These are phyloP conservation scores for Sarcoramphus papa DNA, from an alignment of 2,797 vertebrate genomes.

Conservation along the genomic window DNA sequence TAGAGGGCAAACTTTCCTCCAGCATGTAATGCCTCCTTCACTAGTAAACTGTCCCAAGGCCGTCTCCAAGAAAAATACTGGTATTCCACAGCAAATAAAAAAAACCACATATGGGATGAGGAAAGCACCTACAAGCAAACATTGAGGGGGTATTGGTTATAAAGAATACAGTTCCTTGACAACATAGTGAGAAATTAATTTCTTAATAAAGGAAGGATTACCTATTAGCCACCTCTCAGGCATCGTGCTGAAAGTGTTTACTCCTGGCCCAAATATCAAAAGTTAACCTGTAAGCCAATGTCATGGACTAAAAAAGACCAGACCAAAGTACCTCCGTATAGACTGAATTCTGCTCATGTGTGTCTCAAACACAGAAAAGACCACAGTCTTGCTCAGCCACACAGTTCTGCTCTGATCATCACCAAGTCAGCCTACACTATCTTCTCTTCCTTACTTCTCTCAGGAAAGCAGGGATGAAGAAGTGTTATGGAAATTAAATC, in stretches of 20 bases:
- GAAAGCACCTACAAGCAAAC: constrained; percentile 85
- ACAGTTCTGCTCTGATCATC: not conserved
- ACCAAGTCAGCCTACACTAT: not conserved
- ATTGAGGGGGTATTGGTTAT: not conserved
- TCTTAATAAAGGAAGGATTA: not conserved
- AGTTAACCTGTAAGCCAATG: not conserved
- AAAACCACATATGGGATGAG: constrained; percentile 98
- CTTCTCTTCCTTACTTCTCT: not conserved
- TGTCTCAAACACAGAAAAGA: not conserved
- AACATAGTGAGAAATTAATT: not conserved
- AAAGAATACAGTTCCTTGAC: not conserved
- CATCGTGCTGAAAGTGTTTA: not conserved
- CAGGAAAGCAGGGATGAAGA: not conserved
- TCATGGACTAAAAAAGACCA: accelerated
- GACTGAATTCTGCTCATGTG: not conserved
- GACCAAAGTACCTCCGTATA: not conserved
- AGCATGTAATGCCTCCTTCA: constrained; percentile 98
- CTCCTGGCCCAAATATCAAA: not conserved
- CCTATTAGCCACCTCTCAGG: not conserved
- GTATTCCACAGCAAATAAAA: constrained; percentile 97
- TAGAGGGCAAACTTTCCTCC: constrained; percentile 95
- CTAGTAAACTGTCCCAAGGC: constrained; percentile 97
- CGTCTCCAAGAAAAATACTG: constrained; percentile 97
- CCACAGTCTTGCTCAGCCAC: not conserved
- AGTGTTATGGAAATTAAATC: not conserved